Conservation (phyloP, 1,140 invertebrate genomes). For the Chironomus tepperi region DNA sequence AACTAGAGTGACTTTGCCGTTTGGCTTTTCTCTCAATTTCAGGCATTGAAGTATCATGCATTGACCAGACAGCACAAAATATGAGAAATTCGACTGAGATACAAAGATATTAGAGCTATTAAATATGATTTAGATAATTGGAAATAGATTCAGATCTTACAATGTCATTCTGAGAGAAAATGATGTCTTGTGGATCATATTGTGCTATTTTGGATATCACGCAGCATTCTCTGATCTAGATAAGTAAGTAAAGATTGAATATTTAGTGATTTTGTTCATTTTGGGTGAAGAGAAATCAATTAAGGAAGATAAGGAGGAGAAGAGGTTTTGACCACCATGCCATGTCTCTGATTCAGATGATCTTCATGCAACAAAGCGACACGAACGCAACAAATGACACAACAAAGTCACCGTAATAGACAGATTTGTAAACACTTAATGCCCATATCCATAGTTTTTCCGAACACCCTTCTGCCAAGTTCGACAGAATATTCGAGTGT, state of each 20-base stretch:
- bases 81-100: slow-evolving; percentile 30
- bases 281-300: too few relatives aligned
- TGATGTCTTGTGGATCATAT: slow-evolving; percentile 34
- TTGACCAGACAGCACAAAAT: slow-evolving; percentile 37
- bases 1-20: slow-evolving; percentile 27
- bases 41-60: slow-evolving; percentile 36
- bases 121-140: neutral
- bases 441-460: too few relatives aligned
- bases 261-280: too few relatives aligned
- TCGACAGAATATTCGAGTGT: too few relatives aligned
- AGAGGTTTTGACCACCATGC: too few relatives aligned
- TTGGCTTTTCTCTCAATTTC: slow-evolving; percentile 27
- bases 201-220: slow-evolving; percentile 30
- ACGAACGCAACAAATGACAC: too few relatives aligned
- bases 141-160: neutral
- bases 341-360: too few relatives aligned
- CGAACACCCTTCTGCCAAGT: too few relatives aligned
- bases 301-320: too few relatives aligned
- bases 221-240: slow-evolving; percentile 33
- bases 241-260: neutral
- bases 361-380: too few relatives aligned
- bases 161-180: slow-evolving; percentile 31
- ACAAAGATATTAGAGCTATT: neutral
- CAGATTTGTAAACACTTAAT: too few relatives aligned
- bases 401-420: too few relatives aligned